A percentile compares a stretch with the other conserved stretches of the same genome.
phyloP scores from a whole-genome alignment of 2,888 invertebrate genomes.

The Apantesis nais region DNA sequence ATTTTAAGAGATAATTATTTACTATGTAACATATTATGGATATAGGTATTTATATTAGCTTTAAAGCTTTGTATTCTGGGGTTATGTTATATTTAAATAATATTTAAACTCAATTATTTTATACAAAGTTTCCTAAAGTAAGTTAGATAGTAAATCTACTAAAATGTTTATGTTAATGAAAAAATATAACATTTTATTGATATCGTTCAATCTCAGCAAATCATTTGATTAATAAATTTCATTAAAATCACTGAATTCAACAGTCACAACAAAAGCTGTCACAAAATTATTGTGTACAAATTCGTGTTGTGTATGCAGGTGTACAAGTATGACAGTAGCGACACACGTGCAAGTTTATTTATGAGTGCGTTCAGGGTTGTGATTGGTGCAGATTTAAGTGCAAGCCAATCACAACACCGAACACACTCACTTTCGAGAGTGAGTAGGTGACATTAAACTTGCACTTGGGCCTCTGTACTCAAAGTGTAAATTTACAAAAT shows the following conservation, averaged over 20 bases:
- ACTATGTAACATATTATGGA: conserved; percentile 36
- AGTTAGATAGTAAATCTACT: conserved; percentile 24
- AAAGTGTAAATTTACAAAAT: conserved; percentile 47
- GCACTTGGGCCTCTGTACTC: too few species aligned
- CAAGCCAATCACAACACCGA: too few species aligned
- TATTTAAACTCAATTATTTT: conserved; percentile 24
- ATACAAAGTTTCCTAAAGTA: conserved; percentile 24
- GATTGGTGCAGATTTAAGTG: too few species aligned
- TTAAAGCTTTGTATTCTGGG: conserved; percentile 43
- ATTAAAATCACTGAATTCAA: conserved; percentile 23
- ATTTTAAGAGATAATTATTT: conserved; percentile 41
- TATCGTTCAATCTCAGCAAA: not conserved
- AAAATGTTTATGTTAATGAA: conserved; percentile 18
- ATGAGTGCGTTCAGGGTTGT: too few species aligned
- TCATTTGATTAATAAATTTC: conserved; percentile 42
- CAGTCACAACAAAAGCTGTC: too few species aligned
- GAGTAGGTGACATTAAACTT: too few species aligned
- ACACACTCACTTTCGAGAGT: too few species aligned
- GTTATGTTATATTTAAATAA: conserved; percentile 27
- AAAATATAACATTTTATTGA: conserved; percentile 8
- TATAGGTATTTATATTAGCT: conserved; percentile 35
- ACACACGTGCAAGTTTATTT: too few species aligned
- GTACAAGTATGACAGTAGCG: conserved; percentile 39
- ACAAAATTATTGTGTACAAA: conserved; percentile 27
- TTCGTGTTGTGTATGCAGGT: conserved; percentile 24